Base-by-base conservation (phyloP, 2,888 invertebrate species). In the Athalia circularis region DNA sequence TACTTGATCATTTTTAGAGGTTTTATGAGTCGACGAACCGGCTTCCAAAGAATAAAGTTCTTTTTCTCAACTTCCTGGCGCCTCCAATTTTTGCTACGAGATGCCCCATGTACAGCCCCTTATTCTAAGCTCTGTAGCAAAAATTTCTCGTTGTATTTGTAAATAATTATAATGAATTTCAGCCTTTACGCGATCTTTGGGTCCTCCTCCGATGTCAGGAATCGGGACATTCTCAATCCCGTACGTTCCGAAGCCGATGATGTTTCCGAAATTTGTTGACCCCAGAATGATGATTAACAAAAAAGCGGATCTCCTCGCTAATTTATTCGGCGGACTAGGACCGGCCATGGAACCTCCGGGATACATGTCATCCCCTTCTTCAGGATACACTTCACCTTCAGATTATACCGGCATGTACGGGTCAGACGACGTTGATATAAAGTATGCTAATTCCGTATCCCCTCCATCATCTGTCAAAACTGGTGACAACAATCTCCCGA, bases 221-320 rank as follows among this genome's bases (percentile, higher is more conserved):
- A 82, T 88, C 15, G 82, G 82, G 45, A 85, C 87, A 3, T 86
- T 89, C 72, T 78, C 85, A 0, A 84, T 88, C 7, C 89, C 89
- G 9, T 88, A 85, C 62, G 80, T 83, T 64, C 81, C 87, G 54
- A 89, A 89, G 67, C 29, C 80, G 11, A 85, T 87, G 11, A 80
- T 88, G 5, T 86, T 88, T 43, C 88, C 88, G 4, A 88, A 89
- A 81, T 86, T 88, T 64, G 86, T 89, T 5, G 89, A 89, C 64
- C 88, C 89, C 0, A 85, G 86, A 80, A 67, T 78, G 3, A 87
- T 88, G 85, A 86, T 88, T 11, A 79, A 85, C 4, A 87, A 86
- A 78, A 89, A 89, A 65, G 87, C 87, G 0, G 87, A 86, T 75
- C 77, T 87, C 79, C 45, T 87, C 54, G 80, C 77, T 47, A 87